Evolutionary conservation across 2,888 invertebrate species (phyloP), one percentile per base, ranked within the genome.

Genomic region (Cosmorhoe ocellata): DNA sequence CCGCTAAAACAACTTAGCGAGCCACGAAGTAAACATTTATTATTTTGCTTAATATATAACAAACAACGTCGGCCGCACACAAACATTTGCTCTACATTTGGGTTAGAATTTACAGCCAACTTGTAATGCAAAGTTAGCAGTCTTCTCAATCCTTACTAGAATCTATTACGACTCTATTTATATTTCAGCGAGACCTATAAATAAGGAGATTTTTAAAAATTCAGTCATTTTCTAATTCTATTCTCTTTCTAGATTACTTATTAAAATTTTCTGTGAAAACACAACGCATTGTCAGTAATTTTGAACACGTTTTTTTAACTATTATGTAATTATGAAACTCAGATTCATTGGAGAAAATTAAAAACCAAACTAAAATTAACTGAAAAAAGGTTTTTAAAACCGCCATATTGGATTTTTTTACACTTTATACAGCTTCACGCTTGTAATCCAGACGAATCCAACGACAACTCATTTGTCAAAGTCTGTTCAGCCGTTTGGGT

Each of bases 1-100:
- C 65, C 69, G 66, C 71, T 80, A 71, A 80, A 77, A 77, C 74
- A 74, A 73, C 71, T 70, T 66, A 67, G 66, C 64, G 53, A 58
- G 59, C 70, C 74, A 64, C 71, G 43, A 60, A 64, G 67, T 68
- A 71, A 74, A 63, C 72, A 74, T 74, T 73, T 71, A 73, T 75
- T 71, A 76, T 71, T 69, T 68, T 63, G 51, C 56, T 63, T 65
- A 63, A 70, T 73, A 70, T 61, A 61, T 55, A 56, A 49, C 39
- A 59, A 64, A 65, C 64, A 56, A 50, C 13, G 37, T 40, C 46
- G 41, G 47, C 50, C 64, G 43, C 51, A 52, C 9, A 37, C 53
- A 54, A 56, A 54, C 50, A 42, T 52, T 51, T 47, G 38, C 41
- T 32, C 30, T 42, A 44, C 39, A 49, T 24, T 24, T 24, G n/a